These are phyloP conservation scores for Trogon melanurus DNA, from an alignment of 2,113 vertebrate species.

Conservation along the genomic window DNA sequence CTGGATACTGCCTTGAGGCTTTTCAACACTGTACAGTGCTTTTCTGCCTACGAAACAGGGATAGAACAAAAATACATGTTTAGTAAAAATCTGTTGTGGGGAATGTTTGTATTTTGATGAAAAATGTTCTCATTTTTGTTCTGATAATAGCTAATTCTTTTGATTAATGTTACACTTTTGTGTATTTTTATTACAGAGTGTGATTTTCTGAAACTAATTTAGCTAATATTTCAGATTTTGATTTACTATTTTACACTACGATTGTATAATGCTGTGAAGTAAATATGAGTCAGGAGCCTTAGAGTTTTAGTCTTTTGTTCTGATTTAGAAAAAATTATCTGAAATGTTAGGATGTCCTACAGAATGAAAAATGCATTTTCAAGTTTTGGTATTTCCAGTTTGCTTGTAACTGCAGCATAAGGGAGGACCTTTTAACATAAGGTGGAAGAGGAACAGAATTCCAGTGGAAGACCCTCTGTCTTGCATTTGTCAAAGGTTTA, in stretches of 20 bases:
- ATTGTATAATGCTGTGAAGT: neutral
- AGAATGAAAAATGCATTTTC: neutral
- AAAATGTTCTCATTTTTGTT: neutral
- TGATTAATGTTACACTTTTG: neutral
- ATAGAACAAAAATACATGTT: neutral
- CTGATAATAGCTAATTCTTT: neutral
- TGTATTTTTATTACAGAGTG: neutral
- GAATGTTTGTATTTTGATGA: neutral
- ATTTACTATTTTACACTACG: neutral
- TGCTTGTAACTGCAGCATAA: neutral
- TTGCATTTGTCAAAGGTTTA: neutral
- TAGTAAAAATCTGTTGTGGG: neutral
- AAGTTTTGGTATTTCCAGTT: neutral
- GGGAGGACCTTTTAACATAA: neutral
- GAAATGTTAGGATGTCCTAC: neutral
- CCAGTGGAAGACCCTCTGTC: neutral
- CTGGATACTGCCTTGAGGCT: neutral
- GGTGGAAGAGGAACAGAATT: neutral
- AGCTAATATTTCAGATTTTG: neutral
- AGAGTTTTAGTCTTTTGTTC: neutral
- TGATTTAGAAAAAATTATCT: neutral
- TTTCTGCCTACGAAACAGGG: neutral
- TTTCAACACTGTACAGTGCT: neutral
- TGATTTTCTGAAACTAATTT: neutral
- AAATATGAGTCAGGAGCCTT: neutral